Conservation (phyloP, 2,797 vertebrate species). For the Chelon labrosus region DNA sequence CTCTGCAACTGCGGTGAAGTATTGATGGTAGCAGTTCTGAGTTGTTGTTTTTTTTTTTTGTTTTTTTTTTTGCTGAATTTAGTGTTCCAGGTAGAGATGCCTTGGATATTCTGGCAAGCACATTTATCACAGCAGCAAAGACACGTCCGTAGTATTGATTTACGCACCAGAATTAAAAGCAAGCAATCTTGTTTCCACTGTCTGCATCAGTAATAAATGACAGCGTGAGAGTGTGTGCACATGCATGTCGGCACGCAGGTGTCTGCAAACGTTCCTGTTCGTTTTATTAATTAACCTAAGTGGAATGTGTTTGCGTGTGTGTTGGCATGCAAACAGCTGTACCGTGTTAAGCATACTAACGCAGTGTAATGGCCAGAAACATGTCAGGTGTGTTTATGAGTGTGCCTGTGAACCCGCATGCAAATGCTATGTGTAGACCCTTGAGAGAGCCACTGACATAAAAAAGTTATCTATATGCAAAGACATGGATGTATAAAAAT, state of each 20-base stretch:
- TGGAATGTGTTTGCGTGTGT: constrained; percentile 46
- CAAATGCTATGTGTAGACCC: constrained; percentile 2
- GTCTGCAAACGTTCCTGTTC: neutral
- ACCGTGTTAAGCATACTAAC: constrained; percentile 28
- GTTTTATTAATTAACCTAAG: constrained; percentile 28
- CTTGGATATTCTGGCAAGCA: neutral
- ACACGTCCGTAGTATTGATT: constrained; percentile 28
- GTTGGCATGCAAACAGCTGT: constrained; percentile 60
- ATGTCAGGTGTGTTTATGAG: constrained; percentile 43
- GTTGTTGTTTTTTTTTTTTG: neutral
- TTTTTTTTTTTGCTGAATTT: no score
- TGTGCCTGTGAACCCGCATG: constrained; percentile 1
- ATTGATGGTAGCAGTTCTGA: neutral
- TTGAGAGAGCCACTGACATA: neutral
- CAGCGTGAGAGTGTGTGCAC: neutral
- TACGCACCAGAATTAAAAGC: constrained; percentile 36
- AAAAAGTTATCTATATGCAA: neutral
- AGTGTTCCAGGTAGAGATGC: neutral
- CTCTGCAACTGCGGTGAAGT: neutral
- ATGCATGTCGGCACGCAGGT: neutral
- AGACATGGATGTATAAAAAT: neutral
- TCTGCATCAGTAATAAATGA: neutral
- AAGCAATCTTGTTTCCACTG: neutral
- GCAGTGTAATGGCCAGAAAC: constrained; percentile 43
- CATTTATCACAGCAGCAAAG: constrained; percentile 17